Evolutionary conservation across 1,140 invertebrate genomes (phyloP).

Genomic region (Schlechtendalia chinensis): DNA sequence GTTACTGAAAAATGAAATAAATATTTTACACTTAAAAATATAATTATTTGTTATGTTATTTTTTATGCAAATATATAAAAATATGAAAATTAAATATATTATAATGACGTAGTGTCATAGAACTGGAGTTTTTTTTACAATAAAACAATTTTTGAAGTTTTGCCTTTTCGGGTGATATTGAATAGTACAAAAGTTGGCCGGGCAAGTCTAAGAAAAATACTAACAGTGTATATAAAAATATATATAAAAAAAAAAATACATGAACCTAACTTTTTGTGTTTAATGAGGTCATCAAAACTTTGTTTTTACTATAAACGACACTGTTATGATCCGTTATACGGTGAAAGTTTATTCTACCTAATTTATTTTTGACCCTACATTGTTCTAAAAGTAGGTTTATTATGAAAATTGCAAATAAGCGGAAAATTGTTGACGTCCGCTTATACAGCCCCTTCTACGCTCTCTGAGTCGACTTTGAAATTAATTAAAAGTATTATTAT

Average conservation of each 20-base stretch:
- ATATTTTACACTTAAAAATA: no score
- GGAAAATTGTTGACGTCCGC: conserved; percentile 11
- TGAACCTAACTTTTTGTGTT: conserved; percentile 21
- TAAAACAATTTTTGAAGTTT: no score
- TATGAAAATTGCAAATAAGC: conserved; percentile 34
- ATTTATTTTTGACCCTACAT: conserved; percentile 32
- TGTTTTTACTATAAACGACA: conserved; percentile 37
- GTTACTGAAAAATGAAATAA: no score
- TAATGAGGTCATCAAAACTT: conserved; percentile 28
- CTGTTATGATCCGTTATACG: conserved; percentile 28
- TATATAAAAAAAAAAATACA: conserved; percentile 5
- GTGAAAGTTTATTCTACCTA: conserved; percentile 35
- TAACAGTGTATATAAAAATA: background rate
- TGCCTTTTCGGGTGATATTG: background rate
- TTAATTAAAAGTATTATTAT: conserved; percentile 38
- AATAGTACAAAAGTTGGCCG: background rate
- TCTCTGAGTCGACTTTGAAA: background rate
- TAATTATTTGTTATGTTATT: no score
- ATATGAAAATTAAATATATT: no score
- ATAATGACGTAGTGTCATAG: no score
- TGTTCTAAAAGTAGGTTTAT: conserved; percentile 35
- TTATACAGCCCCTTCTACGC: background rate
- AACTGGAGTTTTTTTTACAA: no score
- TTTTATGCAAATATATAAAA: no score
- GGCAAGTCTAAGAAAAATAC: no score